Evolutionary conservation across 2,113 vertebrate species (phyloP).

Genomic region (Cinclus cinclus): DNA sequence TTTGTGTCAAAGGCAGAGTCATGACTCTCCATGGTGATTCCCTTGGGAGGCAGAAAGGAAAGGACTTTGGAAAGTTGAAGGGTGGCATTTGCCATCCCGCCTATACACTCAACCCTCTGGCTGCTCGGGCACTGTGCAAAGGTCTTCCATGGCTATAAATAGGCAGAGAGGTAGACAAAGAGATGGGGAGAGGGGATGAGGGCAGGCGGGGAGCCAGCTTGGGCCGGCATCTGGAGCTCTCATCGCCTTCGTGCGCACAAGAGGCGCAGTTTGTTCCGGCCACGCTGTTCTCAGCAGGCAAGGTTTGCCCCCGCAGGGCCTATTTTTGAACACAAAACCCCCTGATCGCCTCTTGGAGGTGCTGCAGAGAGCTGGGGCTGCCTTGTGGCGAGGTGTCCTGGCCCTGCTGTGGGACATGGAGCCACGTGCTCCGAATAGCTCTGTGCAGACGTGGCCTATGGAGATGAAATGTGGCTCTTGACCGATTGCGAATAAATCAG

Average conservation of each 20-base stretch:
- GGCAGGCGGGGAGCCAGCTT: not conserved
- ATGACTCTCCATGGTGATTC: rapidly evolving
- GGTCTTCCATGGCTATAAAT: conserved; percentile 48
- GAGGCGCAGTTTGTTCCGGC: not conserved
- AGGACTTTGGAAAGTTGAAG: not conserved
- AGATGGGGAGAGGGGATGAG: not conserved
- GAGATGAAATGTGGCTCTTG: conserved; percentile 59
- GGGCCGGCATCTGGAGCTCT: not conserved
- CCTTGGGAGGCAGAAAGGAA: not conserved
- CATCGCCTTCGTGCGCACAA: not conserved
- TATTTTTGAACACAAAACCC: not conserved
- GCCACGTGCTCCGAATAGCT: conserved; percentile 8
- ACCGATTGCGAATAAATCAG: conserved; percentile 61
- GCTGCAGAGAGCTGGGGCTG: not conserved
- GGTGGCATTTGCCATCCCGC: conserved; percentile 1
- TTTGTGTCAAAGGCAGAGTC: not conserved
- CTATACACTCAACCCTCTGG: not conserved
- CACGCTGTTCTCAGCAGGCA: not conserved
- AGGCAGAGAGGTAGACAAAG: conserved; percentile 43
- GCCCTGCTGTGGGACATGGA: not conserved
- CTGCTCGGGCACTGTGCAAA: not conserved
- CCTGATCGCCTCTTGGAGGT: not conserved
- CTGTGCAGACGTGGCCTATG: not conserved
- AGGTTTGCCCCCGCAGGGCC: conserved; percentile 34
- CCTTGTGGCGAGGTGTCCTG: not conserved